phyloP scores from a whole-genome alignment of 2,113 vertebrate species.

The Nestor notabilis region DNA sequence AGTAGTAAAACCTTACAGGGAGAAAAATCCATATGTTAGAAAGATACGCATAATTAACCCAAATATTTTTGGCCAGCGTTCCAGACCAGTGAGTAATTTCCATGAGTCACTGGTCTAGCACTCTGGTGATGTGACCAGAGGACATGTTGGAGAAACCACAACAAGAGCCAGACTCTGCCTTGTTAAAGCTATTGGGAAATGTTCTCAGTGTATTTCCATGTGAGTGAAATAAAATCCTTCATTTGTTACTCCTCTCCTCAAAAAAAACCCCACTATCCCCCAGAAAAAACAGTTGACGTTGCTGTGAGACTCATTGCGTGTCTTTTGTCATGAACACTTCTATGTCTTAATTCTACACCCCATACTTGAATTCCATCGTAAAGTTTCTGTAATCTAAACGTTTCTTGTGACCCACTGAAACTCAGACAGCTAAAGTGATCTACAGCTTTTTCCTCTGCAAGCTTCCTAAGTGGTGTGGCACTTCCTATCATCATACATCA shows the following conservation, averaged over 20 bases:
- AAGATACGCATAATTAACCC: neutral
- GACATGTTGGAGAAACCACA: neutral
- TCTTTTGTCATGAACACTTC: neutral
- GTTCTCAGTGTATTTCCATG: neutral
- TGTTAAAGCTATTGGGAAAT: neutral
- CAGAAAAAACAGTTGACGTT: neutral
- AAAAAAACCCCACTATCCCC: neutral
- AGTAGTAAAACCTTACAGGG: neutral
- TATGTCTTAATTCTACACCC: neutral
- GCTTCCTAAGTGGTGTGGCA: neutral
- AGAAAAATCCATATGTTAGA: neutral
- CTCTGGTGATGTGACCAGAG: neutral
- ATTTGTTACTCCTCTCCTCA: neutral
- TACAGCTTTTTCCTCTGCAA: neutral
- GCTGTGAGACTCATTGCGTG: neutral
- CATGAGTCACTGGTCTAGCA: neutral
- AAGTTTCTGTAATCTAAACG: neutral
- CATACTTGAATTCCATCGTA: neutral
- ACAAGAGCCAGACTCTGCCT: neutral
- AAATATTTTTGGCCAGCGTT: neutral
- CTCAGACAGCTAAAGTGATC: neutral
- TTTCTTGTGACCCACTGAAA: neutral
- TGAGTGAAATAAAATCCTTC: neutral
- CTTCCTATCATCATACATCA: neutral
- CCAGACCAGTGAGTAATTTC: neutral